These are phyloP conservation scores for Hestina assimilis DNA, from an alignment of 1,140 invertebrate species.

Conservation along the genomic window DNA sequence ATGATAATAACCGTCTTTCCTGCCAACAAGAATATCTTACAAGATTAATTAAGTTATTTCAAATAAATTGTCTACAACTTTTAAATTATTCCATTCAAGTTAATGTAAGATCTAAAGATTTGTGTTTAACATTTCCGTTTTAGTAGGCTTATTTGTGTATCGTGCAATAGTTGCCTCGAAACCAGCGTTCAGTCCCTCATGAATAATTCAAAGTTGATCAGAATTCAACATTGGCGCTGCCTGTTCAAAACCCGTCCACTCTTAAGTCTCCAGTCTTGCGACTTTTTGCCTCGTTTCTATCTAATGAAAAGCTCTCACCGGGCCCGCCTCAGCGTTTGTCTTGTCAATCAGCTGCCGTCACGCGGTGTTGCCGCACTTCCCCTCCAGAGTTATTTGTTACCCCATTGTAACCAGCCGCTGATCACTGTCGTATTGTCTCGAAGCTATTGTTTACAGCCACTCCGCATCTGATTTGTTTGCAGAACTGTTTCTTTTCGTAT, in stretches of 20 bases:
- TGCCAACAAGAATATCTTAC: not conserved
- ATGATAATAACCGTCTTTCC: too few species aligned
- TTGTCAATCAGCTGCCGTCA: conserved; percentile 64
- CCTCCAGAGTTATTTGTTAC: conserved; percentile 66
- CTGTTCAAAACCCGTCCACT: conserved; percentile 20
- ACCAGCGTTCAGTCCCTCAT: conserved; percentile 43
- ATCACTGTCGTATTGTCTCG: conserved; percentile 66
- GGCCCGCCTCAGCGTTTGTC: conserved; percentile 60
- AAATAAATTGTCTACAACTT: not conserved
- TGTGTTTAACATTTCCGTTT: conserved; percentile 35
- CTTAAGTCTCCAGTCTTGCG: conserved; percentile 35
- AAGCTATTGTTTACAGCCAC: conserved; percentile 62
- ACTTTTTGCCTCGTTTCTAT: conserved; percentile 59
- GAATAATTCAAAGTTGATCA: conserved; percentile 58
- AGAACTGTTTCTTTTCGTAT: conserved; percentile 15
- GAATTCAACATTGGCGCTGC: conserved; percentile 43
- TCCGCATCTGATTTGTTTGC: conserved; percentile 56
- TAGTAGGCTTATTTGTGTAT: conserved; percentile 20
- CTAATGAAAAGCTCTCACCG: conserved; percentile 58
- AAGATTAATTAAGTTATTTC: too few species aligned
- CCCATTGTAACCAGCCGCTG: conserved; percentile 59
- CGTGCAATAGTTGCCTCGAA: conserved; percentile 36
- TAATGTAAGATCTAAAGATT: conserved; percentile 29
- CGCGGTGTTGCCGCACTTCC: conserved; percentile 47
- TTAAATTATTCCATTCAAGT: conserved; percentile 18